phyloP scores from a whole-genome alignment of 2,113 vertebrate species.

The Hyaena hyaena region DNA sequence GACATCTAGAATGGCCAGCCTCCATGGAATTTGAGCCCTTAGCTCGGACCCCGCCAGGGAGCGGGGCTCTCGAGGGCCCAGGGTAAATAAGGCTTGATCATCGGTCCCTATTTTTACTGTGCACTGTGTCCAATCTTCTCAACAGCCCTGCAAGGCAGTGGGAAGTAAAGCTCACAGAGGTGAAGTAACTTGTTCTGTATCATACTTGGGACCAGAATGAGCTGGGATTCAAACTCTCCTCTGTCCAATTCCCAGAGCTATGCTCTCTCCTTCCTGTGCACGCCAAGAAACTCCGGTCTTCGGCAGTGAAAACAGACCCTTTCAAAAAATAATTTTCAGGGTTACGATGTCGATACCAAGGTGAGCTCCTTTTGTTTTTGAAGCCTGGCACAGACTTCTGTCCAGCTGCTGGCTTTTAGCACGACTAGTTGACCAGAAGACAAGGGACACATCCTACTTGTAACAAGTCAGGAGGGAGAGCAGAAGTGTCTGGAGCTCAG shows the following conservation, averaged over 20 bases:
- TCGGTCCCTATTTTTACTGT: neutral
- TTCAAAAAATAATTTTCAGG: neutral
- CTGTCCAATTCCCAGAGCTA: neutral
- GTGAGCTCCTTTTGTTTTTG: neutral
- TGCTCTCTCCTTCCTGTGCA: neutral
- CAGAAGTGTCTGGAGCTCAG: neutral
- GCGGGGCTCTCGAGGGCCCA: neutral
- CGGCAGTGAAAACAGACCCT: neutral
- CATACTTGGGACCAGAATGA: neutral
- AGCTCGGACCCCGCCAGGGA: neutral
- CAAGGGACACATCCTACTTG: neutral
- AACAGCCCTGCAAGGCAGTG: neutral
- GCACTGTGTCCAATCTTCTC: neutral
- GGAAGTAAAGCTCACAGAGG: neutral
- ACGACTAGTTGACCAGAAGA: neutral
- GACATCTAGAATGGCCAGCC: neutral
- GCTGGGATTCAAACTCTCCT: neutral
- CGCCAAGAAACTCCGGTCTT: neutral
- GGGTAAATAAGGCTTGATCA: neutral
- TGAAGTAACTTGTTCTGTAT: neutral
- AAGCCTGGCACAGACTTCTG: neutral
- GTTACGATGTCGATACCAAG: neutral
- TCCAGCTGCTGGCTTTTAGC: neutral
- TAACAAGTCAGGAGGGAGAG: neutral
- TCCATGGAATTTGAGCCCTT: neutral